Evolutionary conservation across 2,797 vertebrate genomes (phyloP), one percentile per base, ranked within the genome.

Genomic region (Tolypeutes matacus): DNA sequence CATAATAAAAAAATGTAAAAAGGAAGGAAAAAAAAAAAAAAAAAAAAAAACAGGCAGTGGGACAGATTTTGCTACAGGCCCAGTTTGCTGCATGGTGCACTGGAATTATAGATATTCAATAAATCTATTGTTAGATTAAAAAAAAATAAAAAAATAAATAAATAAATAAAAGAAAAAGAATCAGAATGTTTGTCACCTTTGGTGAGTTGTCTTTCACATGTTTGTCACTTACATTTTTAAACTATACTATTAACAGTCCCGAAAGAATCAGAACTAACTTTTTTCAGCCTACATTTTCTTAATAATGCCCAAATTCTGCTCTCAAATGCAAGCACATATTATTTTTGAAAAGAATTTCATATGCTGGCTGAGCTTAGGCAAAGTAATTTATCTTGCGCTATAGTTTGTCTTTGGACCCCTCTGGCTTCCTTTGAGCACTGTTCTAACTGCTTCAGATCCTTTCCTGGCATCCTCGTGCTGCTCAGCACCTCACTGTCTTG

Each of bases 261-360:
- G 67, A 65, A 75, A 96, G 29, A 89, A 83, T 84, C 25, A 58
- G 29, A 56, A 46, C 10, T 29, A 56, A 46, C 10, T 29, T 49
- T 86, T 90, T 94, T 56, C 34, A 49, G 77, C 36, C 23, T 62
- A 29, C 8, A n/a, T 89, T 91, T 80, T 95, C 20, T 73, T 73
- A 39, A 83, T 67, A 56, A 56, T 14, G 46, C 15, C 23, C n/a
- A 75, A 89, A 90, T 83, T 94, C 64, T 69, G 14, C 58, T 73
- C 51, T 86, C 82, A 25, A 53, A 84, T 80, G 23, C 10, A 86
- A 49, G 23, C 6, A 34, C 1, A 39, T 77, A 82, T 69, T 69
- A 70, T 95, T 96, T 94, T 94, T 42, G 64, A 84, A 86, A 91
- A 34, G n/a, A 82, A 73, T 72, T 89, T 76, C 70, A 17, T 34